Evolutionary conservation across 2,797 vertebrate genomes (phyloP), one percentile per base, ranked within the genome.

Genomic region (Pelobates cultripes): DNA sequence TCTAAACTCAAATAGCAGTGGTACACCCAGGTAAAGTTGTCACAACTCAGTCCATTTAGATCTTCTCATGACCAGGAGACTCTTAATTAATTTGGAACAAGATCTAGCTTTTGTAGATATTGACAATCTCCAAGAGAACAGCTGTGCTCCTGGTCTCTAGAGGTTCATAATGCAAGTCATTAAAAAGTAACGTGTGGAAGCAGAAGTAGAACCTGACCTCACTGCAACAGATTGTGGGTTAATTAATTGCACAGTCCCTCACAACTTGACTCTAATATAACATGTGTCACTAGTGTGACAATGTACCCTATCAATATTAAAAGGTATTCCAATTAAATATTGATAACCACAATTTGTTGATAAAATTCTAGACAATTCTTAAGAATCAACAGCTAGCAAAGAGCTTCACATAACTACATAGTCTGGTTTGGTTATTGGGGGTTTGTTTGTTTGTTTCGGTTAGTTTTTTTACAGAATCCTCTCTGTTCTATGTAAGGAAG

Each of bases 141-240:
- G 77, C 73, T 79, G 72, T 55, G 73, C 55, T 55, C 61, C 77
- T 75, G 15, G 74, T 45, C 51, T 66, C 15, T 7, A 70, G 55
- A 79, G 13, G 77, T 69, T 75, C 55, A 75, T 73, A 84, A 84
- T 66, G 66, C 64, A 79, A 9, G 45, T 75, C 77, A 84, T 84
- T 84, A 84, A 84, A 79, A 63, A 84, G 60, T 84, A 79, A 84
- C 47, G 53, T 45, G 10, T 42, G 17, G 40, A 43, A 71, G n/a
- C 55, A 45, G 40, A 75, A 83, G 67, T 55, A 79, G 77, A 83
- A 79, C 70, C 71, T 75, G 81, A 84, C 73, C 82, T 84, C 57
- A 66, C 64, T 79, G 70, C 78, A 43, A 69, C 51, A 75, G 71
- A 67, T 68, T 83, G 70, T 75, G 53, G 73, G 66, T 79, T 84